Conservation (phyloP, 1,140 invertebrate species). For the Gyrodactylus bullatarudis region DNA sequence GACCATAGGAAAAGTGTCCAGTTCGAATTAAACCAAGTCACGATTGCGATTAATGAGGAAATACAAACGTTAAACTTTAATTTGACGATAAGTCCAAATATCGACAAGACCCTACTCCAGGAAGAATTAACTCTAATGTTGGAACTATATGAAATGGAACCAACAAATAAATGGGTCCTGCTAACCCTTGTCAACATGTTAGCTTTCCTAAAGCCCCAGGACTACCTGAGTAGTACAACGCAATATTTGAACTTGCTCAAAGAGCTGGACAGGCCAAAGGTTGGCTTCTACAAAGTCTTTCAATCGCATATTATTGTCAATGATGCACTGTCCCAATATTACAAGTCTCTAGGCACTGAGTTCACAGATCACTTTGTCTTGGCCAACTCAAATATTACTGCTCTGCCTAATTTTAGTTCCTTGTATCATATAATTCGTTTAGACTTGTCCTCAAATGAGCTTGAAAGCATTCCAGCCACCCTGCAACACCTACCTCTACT, state of each 20-base stretch:
- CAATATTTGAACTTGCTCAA: not conserved
- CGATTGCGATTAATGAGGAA: not conserved
- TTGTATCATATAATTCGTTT: not conserved
- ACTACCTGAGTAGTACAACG: not conserved
- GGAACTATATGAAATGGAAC: conserved; percentile 5
- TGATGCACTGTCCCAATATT: not conserved
- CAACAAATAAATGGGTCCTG: conserved; percentile 4
- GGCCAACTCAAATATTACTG: not conserved
- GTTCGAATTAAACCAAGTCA: not conserved
- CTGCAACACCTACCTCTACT: not conserved
- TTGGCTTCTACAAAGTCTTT: not conserved
- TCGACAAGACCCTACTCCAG: not conserved
- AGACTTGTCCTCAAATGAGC: not conserved
- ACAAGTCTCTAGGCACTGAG: no score
- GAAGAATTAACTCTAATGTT: not conserved
- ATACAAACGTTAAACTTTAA: not conserved
- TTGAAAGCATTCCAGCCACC: not conserved
- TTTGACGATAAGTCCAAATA: not conserved
- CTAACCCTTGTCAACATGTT: not conserved
- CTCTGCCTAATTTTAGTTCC: not conserved
- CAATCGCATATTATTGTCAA: no score
- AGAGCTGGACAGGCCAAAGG: not conserved
- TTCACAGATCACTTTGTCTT: not conserved
- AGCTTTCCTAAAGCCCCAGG: not conserved
- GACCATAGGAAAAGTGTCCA: not conserved